A percentile compares a stretch with the other conserved stretches of the same genome.
Conservation (phyloP, 2,113 vertebrate species). For the Burhinus oedicnemus region DNA sequence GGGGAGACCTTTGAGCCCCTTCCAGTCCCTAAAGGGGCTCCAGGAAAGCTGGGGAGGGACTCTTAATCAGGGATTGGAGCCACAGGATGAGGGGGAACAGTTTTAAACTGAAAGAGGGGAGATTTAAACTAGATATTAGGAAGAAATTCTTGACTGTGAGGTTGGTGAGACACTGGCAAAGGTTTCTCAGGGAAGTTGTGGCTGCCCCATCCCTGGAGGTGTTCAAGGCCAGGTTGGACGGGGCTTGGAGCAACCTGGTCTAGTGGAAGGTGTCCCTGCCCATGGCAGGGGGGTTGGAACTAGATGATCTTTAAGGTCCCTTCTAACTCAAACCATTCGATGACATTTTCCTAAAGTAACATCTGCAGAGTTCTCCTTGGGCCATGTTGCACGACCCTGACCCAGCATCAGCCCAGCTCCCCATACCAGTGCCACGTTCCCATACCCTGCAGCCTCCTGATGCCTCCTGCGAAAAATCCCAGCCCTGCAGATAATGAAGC, state of each 20-base stretch:
- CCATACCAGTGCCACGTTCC: accelerated
- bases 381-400: accelerated
- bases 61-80: background rate
- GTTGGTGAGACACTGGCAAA: background rate
- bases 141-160: background rate
- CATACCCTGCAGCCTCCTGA: background rate
- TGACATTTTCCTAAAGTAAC: background rate
- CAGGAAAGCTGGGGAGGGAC: background rate
- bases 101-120: background rate
- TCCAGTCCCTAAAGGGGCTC: background rate
- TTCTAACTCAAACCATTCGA: background rate
- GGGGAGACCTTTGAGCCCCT: background rate
- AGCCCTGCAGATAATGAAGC: background rate
- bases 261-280: background rate
- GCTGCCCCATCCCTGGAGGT: background rate
- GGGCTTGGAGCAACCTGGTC: background rate
- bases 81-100: background rate
- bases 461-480: background rate
- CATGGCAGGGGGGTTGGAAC: background rate
- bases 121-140: background rate
- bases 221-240: background rate
- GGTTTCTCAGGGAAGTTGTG: background rate
- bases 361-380: background rate
- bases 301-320: background rate
- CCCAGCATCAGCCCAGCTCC: background rate